Percentiles rank a stretch among this genome's conserved stretches.
Conservation (phyloP, 2,797 vertebrate species). For the Atherinosoma microstoma region DNA sequence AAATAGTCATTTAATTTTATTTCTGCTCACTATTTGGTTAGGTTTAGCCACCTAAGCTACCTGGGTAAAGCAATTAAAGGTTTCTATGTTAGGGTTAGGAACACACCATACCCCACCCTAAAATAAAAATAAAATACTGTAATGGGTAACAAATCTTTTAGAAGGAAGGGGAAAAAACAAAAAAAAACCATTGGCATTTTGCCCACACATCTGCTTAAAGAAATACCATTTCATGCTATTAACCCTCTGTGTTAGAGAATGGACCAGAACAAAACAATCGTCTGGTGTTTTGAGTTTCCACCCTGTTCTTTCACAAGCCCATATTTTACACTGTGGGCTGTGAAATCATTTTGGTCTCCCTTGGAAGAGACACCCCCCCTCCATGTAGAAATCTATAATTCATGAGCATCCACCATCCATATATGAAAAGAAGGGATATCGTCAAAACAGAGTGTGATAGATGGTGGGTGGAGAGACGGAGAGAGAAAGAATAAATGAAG, state of each 20-base stretch:
- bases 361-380: constrained; percentile 66
- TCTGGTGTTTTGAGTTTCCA: constrained; percentile 70
- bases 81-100: background rate
- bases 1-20: no score
- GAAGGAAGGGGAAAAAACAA: background rate
- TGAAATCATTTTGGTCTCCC: constrained; percentile 81
- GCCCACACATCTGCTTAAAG: constrained; percentile 38
- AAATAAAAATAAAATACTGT: no score
- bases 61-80: background rate
- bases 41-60: background rate
- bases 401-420: constrained; percentile 77
- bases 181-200: constrained; percentile 37
- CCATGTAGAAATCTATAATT: constrained; percentile 82
- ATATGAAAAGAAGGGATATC: constrained; percentile 74
- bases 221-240: constrained; percentile 64
- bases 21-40: no score
- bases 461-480: constrained; percentile 42
- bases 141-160: background rate
- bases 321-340: constrained; percentile 78
- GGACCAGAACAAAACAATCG: constrained; percentile 76
- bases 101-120: background rate
- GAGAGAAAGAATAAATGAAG: constrained; percentile 39
- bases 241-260: constrained; percentile 69
- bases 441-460: constrained; percentile 64
- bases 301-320: constrained; percentile 60